A percentile compares a stretch with the other conserved stretches of the same genome.
phyloP scores from a whole-genome alignment of 2,797 vertebrate genomes.

The Mormyrops boulengeri region DNA sequence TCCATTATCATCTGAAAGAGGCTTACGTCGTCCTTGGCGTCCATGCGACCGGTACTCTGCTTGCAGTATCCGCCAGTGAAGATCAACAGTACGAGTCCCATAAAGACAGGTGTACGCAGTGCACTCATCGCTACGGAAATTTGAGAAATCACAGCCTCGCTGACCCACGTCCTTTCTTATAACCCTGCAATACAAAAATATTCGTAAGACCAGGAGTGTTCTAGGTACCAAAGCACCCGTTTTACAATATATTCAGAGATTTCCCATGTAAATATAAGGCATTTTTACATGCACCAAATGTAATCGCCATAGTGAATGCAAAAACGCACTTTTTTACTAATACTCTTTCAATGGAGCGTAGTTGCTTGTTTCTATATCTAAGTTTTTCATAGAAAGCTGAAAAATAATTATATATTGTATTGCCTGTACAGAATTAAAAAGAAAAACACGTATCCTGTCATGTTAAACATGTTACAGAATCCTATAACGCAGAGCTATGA shows the following conservation, averaged over 20 bases:
- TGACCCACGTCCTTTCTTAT: constrained; percentile 28
- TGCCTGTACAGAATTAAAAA: neutral
- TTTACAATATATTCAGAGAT: neutral
- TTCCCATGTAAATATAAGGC: neutral
- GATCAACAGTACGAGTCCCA: constrained; percentile 68
- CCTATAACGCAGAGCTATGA: neutral
- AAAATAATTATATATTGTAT: neutral
- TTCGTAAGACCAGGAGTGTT: constrained; percentile 8
- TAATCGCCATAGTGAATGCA: neutral
- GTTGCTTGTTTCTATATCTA: neutral
- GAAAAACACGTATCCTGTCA: neutral
- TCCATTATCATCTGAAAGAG: constrained; percentile 69
- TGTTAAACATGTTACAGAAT: neutral
- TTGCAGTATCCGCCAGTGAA: constrained; percentile 62
- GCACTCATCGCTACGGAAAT: constrained; percentile 53
- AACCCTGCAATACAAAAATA: constrained; percentile 30
- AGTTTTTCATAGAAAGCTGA: neutral
- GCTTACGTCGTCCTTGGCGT: constrained; percentile 46
- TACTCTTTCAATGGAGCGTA: neutral
- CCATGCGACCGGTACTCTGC: constrained; percentile 52
- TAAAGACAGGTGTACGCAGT: constrained; percentile 54
- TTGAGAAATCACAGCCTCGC: constrained; percentile 31
- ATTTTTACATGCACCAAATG: neutral
- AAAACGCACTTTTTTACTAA: neutral
- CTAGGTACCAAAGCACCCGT: constrained; percentile 7